A percentile compares a stretch with the other conserved stretches of the same genome.
Conservation (phyloP, 2,888 invertebrate species). For the Mythimna pallens region DNA sequence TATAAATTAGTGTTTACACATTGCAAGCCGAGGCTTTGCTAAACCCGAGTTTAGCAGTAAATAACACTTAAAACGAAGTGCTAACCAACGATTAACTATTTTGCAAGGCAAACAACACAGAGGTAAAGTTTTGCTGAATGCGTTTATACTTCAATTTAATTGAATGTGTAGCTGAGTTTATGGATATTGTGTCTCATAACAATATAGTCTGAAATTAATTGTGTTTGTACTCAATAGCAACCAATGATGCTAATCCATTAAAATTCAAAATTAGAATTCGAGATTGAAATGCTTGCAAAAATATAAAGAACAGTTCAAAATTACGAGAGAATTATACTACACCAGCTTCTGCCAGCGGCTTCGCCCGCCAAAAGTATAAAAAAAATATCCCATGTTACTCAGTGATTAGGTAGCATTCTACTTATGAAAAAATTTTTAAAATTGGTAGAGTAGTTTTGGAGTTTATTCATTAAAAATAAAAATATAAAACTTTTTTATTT, state of each 20-base stretch:
- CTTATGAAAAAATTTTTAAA: too few species aligned
- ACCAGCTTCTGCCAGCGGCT: too few species aligned
- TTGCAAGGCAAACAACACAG: conserved; percentile 34
- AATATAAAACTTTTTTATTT: too few species aligned
- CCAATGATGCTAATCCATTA: not conserved
- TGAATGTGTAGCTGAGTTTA: not conserved
- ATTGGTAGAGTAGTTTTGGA: too few species aligned
- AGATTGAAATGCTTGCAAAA: too few species aligned
- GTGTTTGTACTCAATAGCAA: not conserved
- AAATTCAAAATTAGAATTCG: not conserved
- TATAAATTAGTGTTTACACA: conserved; percentile 28
- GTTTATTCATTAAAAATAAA: too few species aligned
- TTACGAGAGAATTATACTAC: too few species aligned
- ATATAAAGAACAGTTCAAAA: too few species aligned
- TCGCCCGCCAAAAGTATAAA: too few species aligned
- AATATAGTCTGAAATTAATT: not conserved
- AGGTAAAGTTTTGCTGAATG: conserved; percentile 24
- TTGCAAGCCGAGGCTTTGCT: conserved; percentile 20
- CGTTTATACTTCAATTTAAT: conserved; percentile 6
- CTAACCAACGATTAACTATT: conserved; percentile 57
- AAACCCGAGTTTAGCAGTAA: conserved; percentile 35
- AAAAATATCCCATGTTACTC: too few species aligned
- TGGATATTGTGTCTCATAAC: conserved; percentile 4
- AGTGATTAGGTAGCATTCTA: too few species aligned
- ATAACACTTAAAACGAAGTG: conserved; percentile 54